Conservation (phyloP, 2,888 invertebrate genomes). For the Stenotaenia linearis region DNA sequence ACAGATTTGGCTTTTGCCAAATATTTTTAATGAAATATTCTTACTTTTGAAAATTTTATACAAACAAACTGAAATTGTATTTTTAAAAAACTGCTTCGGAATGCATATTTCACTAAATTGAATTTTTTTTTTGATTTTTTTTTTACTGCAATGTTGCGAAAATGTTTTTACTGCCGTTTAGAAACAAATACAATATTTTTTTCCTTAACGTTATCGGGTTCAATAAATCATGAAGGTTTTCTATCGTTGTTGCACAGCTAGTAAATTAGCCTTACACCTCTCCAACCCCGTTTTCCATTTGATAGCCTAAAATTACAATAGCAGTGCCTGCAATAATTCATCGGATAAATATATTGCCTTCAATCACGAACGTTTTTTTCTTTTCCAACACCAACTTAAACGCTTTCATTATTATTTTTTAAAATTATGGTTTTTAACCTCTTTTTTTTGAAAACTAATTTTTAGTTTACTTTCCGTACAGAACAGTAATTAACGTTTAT, state of each 20-base stretch:
- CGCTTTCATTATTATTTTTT: background rate
- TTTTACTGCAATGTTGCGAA: too few relatives aligned
- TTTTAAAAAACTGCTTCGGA: too few relatives aligned
- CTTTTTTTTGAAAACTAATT: background rate
- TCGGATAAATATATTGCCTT: background rate
- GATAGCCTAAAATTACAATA: slow-evolving; percentile 17
- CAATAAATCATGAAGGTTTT: background rate
- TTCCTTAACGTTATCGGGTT: background rate
- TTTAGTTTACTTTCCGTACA: background rate
- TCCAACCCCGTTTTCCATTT: background rate
- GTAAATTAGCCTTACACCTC: slow-evolving; percentile 6
- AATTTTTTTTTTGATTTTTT: too few relatives aligned
- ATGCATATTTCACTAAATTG: too few relatives aligned
- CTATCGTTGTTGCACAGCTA: background rate
- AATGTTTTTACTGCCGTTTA: too few relatives aligned
- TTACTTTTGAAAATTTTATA: too few relatives aligned
- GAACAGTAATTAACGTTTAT: background rate
- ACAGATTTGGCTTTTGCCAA: too few relatives aligned
- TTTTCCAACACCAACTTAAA: background rate
- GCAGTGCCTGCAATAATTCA: background rate
- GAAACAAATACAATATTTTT: too few relatives aligned
- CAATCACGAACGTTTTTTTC: background rate
- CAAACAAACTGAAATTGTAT: too few relatives aligned
- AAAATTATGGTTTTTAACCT: background rate
- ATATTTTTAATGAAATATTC: too few relatives aligned